Conservation (phyloP, 2,888 invertebrate genomes). For the Megalurothrips usitatus region DNA sequence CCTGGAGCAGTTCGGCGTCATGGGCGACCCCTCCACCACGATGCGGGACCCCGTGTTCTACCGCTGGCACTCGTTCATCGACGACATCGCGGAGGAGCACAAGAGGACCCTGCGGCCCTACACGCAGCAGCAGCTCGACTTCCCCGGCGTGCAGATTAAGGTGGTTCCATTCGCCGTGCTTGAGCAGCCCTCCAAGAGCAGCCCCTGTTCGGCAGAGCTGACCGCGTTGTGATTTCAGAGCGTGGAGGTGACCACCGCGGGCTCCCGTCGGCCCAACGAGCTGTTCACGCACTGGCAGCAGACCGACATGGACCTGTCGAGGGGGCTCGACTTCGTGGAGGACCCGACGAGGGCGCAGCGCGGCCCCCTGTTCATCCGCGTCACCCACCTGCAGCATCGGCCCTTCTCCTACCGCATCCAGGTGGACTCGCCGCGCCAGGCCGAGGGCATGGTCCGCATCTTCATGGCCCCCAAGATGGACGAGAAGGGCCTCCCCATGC, state of each 20-base stretch:
- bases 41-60: slow-evolving; percentile 87
- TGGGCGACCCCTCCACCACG: slow-evolving; percentile 76
- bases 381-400: slow-evolving; percentile 70
- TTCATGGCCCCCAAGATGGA: slow-evolving; percentile 63
- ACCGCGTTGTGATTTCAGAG: slow-evolving; percentile 47
- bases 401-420: slow-evolving; percentile 57
- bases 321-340: slow-evolving; percentile 67
- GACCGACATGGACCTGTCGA: slow-evolving; percentile 66
- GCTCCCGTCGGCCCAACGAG: slow-evolving; percentile 45
- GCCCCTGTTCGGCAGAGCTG: too few species aligned
- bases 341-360: slow-evolving; percentile 51
- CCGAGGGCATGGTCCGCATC: slow-evolving; percentile 62
- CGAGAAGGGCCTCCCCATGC: slow-evolving; percentile 59
- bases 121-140: slow-evolving; percentile 55
- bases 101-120: slow-evolving; percentile 67
- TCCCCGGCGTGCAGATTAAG: slow-evolving; percentile 47
- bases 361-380: slow-evolving; percentile 64
- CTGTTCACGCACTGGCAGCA: slow-evolving; percentile 71
- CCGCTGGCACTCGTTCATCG: slow-evolving; percentile 74
- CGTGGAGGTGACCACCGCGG: slow-evolving; percentile 49
- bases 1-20: slow-evolving; percentile 66
- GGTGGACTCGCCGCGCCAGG: slow-evolving; percentile 45
- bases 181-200: too few species aligned
- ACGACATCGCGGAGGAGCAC: slow-evolving; percentile 69
- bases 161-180: not conserved